Percentiles rank a stretch among this genome's conserved stretches.
phyloP scores from a whole-genome alignment of 2,113 vertebrate genomes.

The Prietella phreatophila region DNA sequence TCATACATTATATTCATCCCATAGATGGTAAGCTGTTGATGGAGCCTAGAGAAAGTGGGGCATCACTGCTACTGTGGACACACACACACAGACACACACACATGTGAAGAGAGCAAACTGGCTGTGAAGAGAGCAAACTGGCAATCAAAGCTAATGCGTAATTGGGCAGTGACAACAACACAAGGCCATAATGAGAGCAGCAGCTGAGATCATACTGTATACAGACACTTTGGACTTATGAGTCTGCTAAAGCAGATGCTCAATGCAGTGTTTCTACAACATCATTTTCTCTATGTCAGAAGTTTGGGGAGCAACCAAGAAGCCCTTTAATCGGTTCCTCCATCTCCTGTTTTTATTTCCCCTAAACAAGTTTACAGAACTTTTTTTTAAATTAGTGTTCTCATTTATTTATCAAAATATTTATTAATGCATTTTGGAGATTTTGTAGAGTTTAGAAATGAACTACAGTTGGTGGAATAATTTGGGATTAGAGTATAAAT shows the following conservation, averaged over 20 bases:
- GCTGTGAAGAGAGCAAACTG: slow-evolving; percentile 67
- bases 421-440: background rate
- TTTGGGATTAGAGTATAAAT: too few species aligned
- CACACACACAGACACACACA: slow-evolving; percentile 38
- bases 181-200: slow-evolving; percentile 59
- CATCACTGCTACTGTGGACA: slow-evolving; percentile 61
- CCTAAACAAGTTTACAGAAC: background rate
- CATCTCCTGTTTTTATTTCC: too few species aligned
- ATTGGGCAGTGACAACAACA: slow-evolving; percentile 66
- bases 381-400: background rate
- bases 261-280: slow-evolving; percentile 56
- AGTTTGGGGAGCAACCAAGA: slow-evolving; percentile 48
- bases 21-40: slow-evolving; percentile 61
- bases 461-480: too few species aligned
- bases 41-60: slow-evolving; percentile 63
- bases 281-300: slow-evolving; percentile 57
- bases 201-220: slow-evolving; percentile 61
- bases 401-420: slow-evolving; percentile 5
- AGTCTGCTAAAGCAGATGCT: slow-evolving; percentile 62
- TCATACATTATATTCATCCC: slow-evolving; percentile 67
- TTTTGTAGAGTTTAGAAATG: background rate
- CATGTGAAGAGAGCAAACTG: slow-evolving; percentile 68
- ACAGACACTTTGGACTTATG: slow-evolving; percentile 44
- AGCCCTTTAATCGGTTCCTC: slow-evolving; percentile 52
- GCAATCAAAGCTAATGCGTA: slow-evolving; percentile 72